These are phyloP conservation scores for Schizaphis graminum DNA, from an alignment of 2,888 invertebrate species.

Conservation along the genomic window DNA sequence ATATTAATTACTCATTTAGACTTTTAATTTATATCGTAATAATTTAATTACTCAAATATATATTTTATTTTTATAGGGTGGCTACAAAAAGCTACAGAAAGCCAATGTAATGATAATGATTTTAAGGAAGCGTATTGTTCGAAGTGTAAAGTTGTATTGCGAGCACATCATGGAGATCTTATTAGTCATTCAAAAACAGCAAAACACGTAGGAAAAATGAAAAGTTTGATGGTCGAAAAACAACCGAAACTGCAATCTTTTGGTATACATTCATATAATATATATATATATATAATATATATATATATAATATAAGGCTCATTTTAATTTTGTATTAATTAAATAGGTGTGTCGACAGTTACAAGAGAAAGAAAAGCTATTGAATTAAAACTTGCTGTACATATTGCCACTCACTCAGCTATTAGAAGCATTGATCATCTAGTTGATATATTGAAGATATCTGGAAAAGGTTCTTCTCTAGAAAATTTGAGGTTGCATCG, in stretches of 20 bases:
- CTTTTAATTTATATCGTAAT: too few species aligned
- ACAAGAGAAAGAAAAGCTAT: slow-evolving; percentile 57
- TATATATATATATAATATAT: background rate
- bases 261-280: too few species aligned
- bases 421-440: slow-evolving; percentile 54
- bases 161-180: background rate
- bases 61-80: background rate
- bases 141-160: background rate
- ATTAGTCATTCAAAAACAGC: background rate
- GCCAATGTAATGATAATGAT: background rate
- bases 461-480: background rate
- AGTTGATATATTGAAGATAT: background rate
- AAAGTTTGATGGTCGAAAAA: background rate
- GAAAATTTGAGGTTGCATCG: background rate
- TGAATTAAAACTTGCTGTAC: too few species aligned
- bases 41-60: too few species aligned
- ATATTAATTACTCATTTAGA: too few species aligned
- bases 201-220: background rate
- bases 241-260: background rate
- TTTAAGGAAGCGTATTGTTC: background rate
- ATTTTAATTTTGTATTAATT: too few species aligned
- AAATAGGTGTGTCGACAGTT: background rate
- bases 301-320: too few species aligned
- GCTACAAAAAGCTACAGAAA: background rate
- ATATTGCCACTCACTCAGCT: slow-evolving; percentile 67